Evolutionary conservation across 2,888 invertebrate genomes (phyloP), one percentile per base, ranked within the genome.

Genomic region (Agriopis aurantiaria): DNA sequence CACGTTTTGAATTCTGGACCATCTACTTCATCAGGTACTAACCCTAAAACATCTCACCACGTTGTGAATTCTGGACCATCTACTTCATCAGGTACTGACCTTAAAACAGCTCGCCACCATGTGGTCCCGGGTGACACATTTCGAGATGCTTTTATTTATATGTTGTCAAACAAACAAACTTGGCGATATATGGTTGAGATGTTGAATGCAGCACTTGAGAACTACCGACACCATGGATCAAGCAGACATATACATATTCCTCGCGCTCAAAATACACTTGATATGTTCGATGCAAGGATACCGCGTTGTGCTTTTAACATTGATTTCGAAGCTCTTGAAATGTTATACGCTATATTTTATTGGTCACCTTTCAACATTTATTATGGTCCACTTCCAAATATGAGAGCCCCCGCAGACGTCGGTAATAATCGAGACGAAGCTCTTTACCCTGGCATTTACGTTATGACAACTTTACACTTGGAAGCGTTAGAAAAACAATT

Each of bases 151-250:
- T 12, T 53, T 0, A 11, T 33, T 7, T 2, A 6, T 8, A 53
- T 53, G 53, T 40, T 33, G 33, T 53, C 40, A 8, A 12, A 53
- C 53, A 8, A 12, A 12, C 0, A 6, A 33, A 12, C 12, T 12
- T 55, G 55, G 55, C 55, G 40, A 41, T 8, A 55, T 40, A 55
- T 55, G 55, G 55, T 55, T n/a, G n/a, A 55, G 33, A 55, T 55
- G 55, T n/a, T 55, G 55, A 55, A 55, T n/a, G 55, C 55, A 8
- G 55, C 40, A 11, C 40, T 55, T 6, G 55, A 55, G 41, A 55
- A 55, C 8, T 41, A 41, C 8, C 40, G 55, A 8, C 9, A 55
- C n/a, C 40, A 55, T 2, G 41, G 3, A 40, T 40, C 40, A n/a
- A 41, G 7, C n/a, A n/a, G 7, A 5, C 40, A n/a, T 8, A n/a